Conservation (phyloP, 1,140 invertebrate genomes). For the Chlorops oryzae region DNA sequence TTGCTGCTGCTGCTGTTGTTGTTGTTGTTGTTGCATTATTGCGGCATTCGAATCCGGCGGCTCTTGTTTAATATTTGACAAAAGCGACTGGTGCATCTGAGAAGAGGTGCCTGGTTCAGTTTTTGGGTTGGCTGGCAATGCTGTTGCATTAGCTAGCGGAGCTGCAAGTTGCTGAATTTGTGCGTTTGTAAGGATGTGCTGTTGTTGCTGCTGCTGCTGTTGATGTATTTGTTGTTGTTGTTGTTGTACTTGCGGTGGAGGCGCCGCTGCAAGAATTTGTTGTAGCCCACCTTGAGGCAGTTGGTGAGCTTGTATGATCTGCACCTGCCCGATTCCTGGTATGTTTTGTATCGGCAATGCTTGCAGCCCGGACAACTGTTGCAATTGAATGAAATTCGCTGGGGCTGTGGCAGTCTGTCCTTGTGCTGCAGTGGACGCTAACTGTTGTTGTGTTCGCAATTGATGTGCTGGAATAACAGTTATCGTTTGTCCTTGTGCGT, state of each 20-base stretch:
- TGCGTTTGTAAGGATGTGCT: too few relatives aligned
- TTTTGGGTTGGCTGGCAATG: constrained; percentile 30
- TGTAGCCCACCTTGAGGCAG: constrained; percentile 37
- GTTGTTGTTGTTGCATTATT: constrained; percentile 33
- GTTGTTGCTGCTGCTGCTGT: constrained; percentile 5
- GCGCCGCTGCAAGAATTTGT: constrained; percentile 31
- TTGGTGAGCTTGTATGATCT: constrained; percentile 52
- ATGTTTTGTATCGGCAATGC: constrained; percentile 64
- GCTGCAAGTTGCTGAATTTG: neutral
- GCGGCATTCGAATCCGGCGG: constrained; percentile 33
- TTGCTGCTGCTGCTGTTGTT: constrained; percentile 21
- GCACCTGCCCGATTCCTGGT: constrained; percentile 69
- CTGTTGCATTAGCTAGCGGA: neutral
- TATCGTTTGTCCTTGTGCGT: constrained; percentile 63
- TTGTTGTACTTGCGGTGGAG: constrained; percentile 7
- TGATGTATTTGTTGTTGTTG: constrained; percentile 8
- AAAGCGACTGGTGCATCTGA: constrained; percentile 23
- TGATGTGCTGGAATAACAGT: constrained; percentile 65
- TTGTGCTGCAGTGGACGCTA: constrained; percentile 16
- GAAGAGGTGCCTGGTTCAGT: constrained; percentile 38
- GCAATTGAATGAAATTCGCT: constrained; percentile 36
- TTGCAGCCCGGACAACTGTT: constrained; percentile 49
- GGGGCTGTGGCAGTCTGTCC: neutral
- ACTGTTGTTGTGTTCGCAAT: constrained; percentile 33
- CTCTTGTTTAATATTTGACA: constrained; percentile 43